Evolutionary conservation across 2,888 invertebrate genomes (phyloP).

Genomic region (Melanotus villosus): DNA sequence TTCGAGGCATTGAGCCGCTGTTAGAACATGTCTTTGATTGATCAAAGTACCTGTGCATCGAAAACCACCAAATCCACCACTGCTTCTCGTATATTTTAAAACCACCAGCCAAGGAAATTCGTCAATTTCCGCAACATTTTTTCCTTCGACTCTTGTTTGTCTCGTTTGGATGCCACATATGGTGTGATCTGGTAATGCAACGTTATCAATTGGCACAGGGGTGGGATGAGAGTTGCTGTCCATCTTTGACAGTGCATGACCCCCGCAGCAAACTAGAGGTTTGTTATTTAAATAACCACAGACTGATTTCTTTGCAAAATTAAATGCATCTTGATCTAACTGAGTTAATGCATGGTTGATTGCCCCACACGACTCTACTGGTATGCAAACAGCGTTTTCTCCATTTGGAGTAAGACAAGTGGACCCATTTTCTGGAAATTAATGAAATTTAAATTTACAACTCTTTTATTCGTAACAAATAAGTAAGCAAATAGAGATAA

Average conservation of each 20-base stretch:
- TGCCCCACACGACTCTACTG: constrained; percentile 65
- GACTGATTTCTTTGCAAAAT: constrained; percentile 67
- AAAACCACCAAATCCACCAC: not conserved
- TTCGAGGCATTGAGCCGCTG: constrained; percentile 76
- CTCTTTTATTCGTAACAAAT: too few relatives aligned
- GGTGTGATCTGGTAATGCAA: not conserved
- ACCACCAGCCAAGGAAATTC: constrained; percentile 78
- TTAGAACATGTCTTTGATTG: constrained; percentile 72
- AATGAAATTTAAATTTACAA: too few relatives aligned
- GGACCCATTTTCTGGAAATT: too few relatives aligned
- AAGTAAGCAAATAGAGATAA: too few relatives aligned
- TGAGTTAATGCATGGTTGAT: constrained; percentile 62
- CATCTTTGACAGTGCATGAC: too few relatives aligned
- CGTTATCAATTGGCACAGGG: not conserved
- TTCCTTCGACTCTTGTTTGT: constrained; percentile 63
- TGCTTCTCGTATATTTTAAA: constrained; percentile 68
- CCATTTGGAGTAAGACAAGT: constrained; percentile 67
- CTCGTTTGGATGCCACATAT: constrained; percentile 4
- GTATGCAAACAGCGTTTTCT: constrained; percentile 64
- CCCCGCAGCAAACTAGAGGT: constrained; percentile 61
- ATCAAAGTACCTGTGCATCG: constrained; percentile 74
- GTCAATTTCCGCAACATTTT: constrained; percentile 63
- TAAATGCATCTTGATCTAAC: constrained; percentile 16
- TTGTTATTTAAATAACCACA: constrained; percentile 66
- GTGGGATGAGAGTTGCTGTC: not conserved